Evolutionary conservation across 1,140 invertebrate genomes (phyloP), one percentile per base, ranked within the genome.

Genomic region (Lethocerus indicus): DNA sequence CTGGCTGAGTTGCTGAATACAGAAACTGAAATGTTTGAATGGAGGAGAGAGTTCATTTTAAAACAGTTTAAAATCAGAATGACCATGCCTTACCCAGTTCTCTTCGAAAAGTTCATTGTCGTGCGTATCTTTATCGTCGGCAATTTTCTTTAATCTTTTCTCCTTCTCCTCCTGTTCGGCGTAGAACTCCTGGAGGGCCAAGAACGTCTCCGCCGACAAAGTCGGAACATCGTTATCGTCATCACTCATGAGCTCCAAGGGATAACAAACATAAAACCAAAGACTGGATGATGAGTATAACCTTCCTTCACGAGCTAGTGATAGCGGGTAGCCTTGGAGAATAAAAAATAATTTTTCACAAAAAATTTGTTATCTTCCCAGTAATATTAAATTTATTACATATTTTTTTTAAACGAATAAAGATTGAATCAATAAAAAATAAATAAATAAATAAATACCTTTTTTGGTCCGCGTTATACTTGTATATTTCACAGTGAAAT

Each of bases 1-100:
- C 65, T 96, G 91, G 62, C 89, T 93, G 21, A 95, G 64, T 88
- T 94, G 87, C 92, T 95, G 61, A 3, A 76, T 75, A 57, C 54
- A 53, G 56, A 53, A n/a, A 39, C 14, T 25, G 26, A 32, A 52
- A 26, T 18, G 16, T 37, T 23, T 36, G 39, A 1, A 4, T 18
- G 1, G 23, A 51, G 13, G 2, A 5, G 4, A 6, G 13, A 39
- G 26, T 12, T n/a, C 28, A 1, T 14, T 5, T 26, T 49, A 32
- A 21, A 13, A 36, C n/a, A 27, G 25, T 7, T 45, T 24, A 26
- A 4, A 42, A 21, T 14, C 14, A 18, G 18, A 12, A 27, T 40
- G 5, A 41, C 5, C 6, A 26, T 26, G 45, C 16, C 12, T 29
- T 72, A 89, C 87, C 86, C 87, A 91, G 64, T 89, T 74, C 68